These are phyloP conservation scores for Actinernus sp. DNA, from an alignment of 92 coral and sea anemone species.

Conservation along the genomic window DNA sequence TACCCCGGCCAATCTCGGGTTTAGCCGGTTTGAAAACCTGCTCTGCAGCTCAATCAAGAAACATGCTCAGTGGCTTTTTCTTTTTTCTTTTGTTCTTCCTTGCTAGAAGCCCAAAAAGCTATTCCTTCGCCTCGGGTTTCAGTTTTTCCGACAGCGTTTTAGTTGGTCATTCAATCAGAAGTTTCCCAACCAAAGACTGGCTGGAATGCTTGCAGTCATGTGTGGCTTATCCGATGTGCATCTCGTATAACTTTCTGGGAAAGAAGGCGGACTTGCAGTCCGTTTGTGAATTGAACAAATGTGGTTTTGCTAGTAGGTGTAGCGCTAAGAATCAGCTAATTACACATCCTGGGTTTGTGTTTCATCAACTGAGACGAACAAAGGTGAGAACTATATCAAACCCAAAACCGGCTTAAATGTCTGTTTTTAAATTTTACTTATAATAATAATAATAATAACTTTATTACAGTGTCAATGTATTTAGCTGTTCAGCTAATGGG, in stretches of 20 bases:
- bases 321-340: slow-evolving; percentile 14
- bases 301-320: slow-evolving; percentile 15
- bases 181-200: slow-evolving; percentile 12
- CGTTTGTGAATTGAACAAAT: slow-evolving; percentile 20
- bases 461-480: background rate
- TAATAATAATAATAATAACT: background rate
- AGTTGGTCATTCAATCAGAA: slow-evolving; percentile 13
- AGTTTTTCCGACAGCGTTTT: background rate
- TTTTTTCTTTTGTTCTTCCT: background rate
- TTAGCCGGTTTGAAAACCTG: too few relatives aligned
- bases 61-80: background rate
- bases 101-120: too few relatives aligned
- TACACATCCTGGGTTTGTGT: slow-evolving; percentile 1
- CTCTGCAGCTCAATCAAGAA: too few relatives aligned
- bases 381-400: slow-evolving; percentile 2
- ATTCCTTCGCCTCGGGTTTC: background rate
- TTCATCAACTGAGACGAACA: slow-evolving; percentile 14
- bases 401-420: background rate
- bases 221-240: background rate
- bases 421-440: background rate
- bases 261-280: background rate
- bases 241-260: slow-evolving; percentile 14
- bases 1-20: too few relatives aligned
- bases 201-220: slow-evolving; percentile 17
- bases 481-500: background rate